Base-by-base conservation (phyloP, 1,140 invertebrate species). In the Homarus americanus region DNA sequence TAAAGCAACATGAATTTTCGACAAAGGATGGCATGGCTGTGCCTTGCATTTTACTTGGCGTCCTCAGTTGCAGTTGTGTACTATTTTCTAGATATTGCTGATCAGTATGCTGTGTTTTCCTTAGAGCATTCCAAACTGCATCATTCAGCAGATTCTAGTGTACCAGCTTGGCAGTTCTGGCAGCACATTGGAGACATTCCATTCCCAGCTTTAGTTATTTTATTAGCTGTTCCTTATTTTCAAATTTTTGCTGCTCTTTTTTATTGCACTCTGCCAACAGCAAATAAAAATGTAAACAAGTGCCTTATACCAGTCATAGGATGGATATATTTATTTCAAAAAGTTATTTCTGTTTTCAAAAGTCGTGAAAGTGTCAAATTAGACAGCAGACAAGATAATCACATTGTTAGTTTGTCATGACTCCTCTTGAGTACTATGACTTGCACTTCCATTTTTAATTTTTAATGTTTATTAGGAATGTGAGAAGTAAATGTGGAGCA, bases 281-380 rank as follows among this genome's bases (percentile, higher is more conserved):
- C 82, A 20, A 63, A 90, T 90, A 83, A 83, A 84, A 90, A 90
- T 90, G 80, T 82, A 44, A 90, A 90, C 34, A 90, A 90, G 87
- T 90, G 87, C 79, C 80, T 90, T 58, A 83, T 90, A 75, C 87
- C 87, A 76, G 80, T 90, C 20, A 83, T 90, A 90, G 87, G 87
- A 24, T 90, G 87, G 80, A 90, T 90, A 76, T 90, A 83, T 78
- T 73, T 90, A 63, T 90, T 90, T 76, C 87, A 90, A 63, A 90
- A 90, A 32, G 12, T 82, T 24, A 15, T 90, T 32, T 75, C 87
- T 36, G 20, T 90, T 38, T 90, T 82, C 49, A 90, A 58, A 83
- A 69, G 32, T 41, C 41, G 53, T 75, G 72, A 83, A 15, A 38
- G 20, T 69, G 24, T 28, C 38, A 83, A 82, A 32, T 36, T 73